A percentile compares a stretch with the other conserved stretches of the same genome.
These are phyloP conservation scores for Balearica regulorum DNA, from an alignment of 2,797 vertebrate species.

Conservation along the genomic window DNA sequence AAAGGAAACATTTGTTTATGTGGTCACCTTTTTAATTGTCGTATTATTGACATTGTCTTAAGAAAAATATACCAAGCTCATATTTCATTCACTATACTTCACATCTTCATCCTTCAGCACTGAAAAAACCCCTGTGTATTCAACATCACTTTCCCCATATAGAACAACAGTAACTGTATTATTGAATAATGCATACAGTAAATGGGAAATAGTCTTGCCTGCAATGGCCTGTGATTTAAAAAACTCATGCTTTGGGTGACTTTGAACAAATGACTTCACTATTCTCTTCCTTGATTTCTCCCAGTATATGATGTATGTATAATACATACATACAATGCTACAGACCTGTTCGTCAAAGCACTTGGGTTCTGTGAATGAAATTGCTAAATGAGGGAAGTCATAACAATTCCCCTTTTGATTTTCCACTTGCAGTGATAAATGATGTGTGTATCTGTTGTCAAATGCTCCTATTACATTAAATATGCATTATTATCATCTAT, in stretches of 20 bases:
- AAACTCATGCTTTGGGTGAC: background rate
- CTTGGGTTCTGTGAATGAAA: background rate
- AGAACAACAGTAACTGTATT: background rate
- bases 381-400: background rate
- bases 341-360: background rate
- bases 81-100: background rate
- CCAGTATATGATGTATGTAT: background rate
- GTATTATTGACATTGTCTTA: background rate
- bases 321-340: background rate
- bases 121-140: background rate
- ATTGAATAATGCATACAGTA: background rate
- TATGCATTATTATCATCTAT: background rate
- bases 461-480: background rate
- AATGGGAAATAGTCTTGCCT: background rate
- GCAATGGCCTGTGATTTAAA: background rate
- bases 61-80: background rate
- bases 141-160: background rate
- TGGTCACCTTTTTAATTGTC: background rate
- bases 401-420: background rate
- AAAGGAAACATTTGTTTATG: background rate
- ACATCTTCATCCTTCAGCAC: background rate
- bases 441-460: background rate
- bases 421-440: background rate
- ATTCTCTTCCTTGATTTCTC: background rate
- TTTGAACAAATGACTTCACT: background rate